Evolutionary conservation across 1,140 invertebrate species (phyloP).

Genomic region (Bombus soroeensis): DNA sequence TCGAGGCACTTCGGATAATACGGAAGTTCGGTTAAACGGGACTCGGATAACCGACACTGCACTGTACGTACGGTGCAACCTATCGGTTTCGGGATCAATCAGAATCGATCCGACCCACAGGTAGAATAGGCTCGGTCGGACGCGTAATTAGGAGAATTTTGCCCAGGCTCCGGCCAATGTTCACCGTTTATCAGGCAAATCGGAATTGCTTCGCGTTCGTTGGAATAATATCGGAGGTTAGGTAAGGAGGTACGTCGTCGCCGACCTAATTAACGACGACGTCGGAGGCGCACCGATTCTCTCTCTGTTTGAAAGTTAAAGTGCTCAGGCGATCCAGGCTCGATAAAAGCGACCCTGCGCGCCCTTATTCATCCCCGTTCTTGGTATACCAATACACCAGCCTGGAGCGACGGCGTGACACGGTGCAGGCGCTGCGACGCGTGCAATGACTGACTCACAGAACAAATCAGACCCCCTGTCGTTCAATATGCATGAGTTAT

Average conservation of each 20-base stretch:
- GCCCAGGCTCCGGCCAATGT: too few relatives aligned
- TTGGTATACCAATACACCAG: background rate
- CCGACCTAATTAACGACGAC: conserved; percentile 43
- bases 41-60: too few relatives aligned
- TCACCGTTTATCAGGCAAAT: conserved; percentile 14
- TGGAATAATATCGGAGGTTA: background rate
- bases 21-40: too few relatives aligned
- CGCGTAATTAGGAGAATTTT: conserved; percentile 31
- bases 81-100: background rate
- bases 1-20: too few relatives aligned
- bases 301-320: conserved; percentile 30
- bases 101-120: background rate
- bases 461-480: conserved; percentile 54
- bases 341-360: conserved; percentile 7
- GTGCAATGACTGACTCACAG: conserved; percentile 57
- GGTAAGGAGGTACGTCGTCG: conserved; percentile 19
- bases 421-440: conserved; percentile 14
- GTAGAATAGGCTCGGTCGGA: background rate
- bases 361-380: conserved; percentile 17
- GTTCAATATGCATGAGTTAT: conserved; percentile 68
- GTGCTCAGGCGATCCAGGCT: conserved; percentile 11
- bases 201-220: conserved; percentile 24
- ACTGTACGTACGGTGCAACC: background rate
- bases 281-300: conserved; percentile 9
- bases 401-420: background rate